phyloP scores from a whole-genome alignment of 2,888 invertebrate species.

The Tachina lurida region DNA sequence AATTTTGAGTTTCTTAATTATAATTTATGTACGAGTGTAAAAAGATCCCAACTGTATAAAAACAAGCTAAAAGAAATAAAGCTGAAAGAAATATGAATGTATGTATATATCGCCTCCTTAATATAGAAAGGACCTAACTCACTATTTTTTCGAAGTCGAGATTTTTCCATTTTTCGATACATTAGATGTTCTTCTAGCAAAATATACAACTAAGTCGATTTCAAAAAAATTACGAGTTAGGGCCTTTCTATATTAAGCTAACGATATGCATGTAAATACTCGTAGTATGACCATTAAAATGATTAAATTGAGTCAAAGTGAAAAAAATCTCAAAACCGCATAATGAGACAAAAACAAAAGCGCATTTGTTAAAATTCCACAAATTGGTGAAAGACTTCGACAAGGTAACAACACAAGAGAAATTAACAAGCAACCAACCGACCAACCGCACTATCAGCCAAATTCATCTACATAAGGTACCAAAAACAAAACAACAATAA shows the following conservation, averaged over 20 bases:
- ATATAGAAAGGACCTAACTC: too few species aligned
- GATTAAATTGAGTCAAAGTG: slow-evolving; percentile 53
- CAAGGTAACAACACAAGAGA: slow-evolving; percentile 74
- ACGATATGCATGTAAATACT: background rate
- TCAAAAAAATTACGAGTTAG: too few species aligned
- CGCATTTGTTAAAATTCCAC: slow-evolving; percentile 77
- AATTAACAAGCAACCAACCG: slow-evolving; percentile 3
- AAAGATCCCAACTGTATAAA: background rate
- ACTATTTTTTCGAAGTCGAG: too few species aligned
- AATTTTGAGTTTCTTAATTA: background rate
- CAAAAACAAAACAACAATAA: slow-evolving; percentile 6
- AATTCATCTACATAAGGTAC: slow-evolving; percentile 7
- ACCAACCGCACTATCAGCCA: background rate
- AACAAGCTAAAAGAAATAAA: background rate
- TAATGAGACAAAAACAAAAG: slow-evolving; percentile 77
- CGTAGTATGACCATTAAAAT: slow-evolving; percentile 24
- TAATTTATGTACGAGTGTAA: background rate
- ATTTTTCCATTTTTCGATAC: too few species aligned
- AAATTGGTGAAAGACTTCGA: slow-evolving; percentile 79
- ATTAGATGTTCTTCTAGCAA: too few species aligned
- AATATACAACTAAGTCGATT: too few species aligned
- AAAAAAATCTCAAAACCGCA: slow-evolving; percentile 77
- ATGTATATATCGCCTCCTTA: too few species aligned
- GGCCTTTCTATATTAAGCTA: too few species aligned
- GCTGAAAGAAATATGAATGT: background rate